These are phyloP conservation scores for Chascanopsetta lugubris DNA, from an alignment of 2,113 vertebrate species.

Conservation along the genomic window DNA sequence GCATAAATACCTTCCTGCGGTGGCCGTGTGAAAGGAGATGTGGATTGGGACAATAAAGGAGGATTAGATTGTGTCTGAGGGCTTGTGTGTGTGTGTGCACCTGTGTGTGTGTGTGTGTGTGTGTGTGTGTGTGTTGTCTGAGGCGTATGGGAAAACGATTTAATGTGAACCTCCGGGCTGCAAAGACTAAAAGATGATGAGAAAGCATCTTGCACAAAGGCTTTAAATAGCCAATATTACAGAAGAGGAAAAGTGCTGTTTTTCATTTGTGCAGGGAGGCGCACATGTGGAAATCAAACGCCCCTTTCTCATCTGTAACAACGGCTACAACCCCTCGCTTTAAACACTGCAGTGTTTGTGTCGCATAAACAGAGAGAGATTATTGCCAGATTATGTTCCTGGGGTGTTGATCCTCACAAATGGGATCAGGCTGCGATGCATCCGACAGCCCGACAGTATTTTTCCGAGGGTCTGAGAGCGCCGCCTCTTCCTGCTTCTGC, in stretches of 20 bases:
- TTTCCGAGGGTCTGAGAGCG: conserved; percentile 28
- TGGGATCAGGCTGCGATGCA: conserved; percentile 51
- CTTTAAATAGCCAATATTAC: conserved; percentile 47
- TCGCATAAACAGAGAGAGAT: conserved; percentile 51
- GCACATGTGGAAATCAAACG: conserved; percentile 19
- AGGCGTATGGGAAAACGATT: conserved; percentile 45
- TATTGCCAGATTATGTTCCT: conserved; percentile 55
- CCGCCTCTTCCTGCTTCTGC: conserved; percentile 33
- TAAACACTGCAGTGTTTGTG: conserved; percentile 24
- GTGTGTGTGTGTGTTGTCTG: conserved; percentile 36
- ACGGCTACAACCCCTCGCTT: conserved; percentile 4
- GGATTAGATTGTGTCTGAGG: conserved; percentile 56
- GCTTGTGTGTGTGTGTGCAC: conserved; percentile 2
- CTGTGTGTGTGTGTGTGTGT: conserved; percentile 25
- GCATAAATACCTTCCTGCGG: conserved; percentile 54
- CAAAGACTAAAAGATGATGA: conserved; percentile 57
- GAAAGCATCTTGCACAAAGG: conserved; percentile 57
- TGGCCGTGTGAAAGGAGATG: conserved; percentile 43
- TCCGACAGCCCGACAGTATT: conserved; percentile 52
- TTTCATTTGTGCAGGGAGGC: conserved; percentile 35
- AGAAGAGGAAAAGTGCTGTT: conserved; percentile 31
- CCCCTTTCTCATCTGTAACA: conserved; percentile 18
- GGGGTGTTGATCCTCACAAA: conserved; percentile 52
- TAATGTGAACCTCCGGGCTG: conserved; percentile 57
- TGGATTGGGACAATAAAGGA: conserved; percentile 58